Conservation (phyloP, 2,888 invertebrate species). For the Agonopterix subpropinquella region DNA sequence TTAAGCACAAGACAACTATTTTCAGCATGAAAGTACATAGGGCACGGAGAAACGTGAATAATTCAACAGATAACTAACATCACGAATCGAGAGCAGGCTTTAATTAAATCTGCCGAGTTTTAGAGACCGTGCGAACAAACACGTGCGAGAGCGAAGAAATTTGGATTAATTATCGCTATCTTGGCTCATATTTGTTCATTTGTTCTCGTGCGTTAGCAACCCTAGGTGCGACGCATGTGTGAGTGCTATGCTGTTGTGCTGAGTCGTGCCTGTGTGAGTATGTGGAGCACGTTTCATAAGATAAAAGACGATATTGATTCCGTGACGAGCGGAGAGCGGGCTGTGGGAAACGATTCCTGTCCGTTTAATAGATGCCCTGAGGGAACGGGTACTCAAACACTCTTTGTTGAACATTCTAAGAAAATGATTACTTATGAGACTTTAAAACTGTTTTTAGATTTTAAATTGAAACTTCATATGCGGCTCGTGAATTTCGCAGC, state of each 20-base stretch:
- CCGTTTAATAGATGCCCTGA: constrained; percentile 64
- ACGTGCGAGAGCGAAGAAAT: constrained; percentile 46
- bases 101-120: constrained; percentile 53
- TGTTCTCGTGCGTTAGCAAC: constrained; percentile 25
- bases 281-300: constrained; percentile 69
- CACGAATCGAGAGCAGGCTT: constrained; percentile 37
- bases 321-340: constrained; percentile 66
- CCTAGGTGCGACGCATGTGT: constrained; percentile 19
- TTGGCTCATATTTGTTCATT: constrained; percentile 43
- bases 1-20: constrained; percentile 1
- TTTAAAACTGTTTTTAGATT: not conserved
- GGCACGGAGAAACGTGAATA: constrained; percentile 21
- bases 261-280: constrained; percentile 32
- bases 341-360: constrained; percentile 71
- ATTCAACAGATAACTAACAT: constrained; percentile 40
- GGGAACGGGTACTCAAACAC: constrained; percentile 44
- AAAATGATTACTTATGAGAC: constrained; percentile 33
- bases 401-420: constrained; percentile 40
- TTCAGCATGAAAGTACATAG: not conserved
- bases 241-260: constrained; percentile 19
- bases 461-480: constrained; percentile 8
- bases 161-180: constrained; percentile 57
- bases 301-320: constrained; percentile 75
- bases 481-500: constrained; percentile 32
- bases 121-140: constrained; percentile 45